Percentiles rank a stretch among this genome's conserved stretches.
phyloP scores from a whole-genome alignment of 2,888 invertebrate genomes.

The Drosophila birchii region DNA sequence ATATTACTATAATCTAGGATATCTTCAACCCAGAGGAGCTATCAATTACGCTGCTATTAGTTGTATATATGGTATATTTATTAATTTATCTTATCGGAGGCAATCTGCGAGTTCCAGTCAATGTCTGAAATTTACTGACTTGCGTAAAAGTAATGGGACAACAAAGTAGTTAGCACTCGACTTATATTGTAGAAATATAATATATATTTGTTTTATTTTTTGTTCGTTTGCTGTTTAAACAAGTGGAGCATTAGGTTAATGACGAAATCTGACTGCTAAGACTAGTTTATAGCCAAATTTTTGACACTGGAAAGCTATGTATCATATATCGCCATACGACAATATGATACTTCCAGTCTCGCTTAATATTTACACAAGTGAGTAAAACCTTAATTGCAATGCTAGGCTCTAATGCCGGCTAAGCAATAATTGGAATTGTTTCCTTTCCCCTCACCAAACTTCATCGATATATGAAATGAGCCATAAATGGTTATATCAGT shows the following conservation, averaged over 20 bases:
- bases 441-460: not conserved
- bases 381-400: conserved; percentile 9
- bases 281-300: not conserved
- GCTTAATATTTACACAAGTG: conserved; percentile 13
- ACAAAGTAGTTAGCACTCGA: conserved; percentile 1
- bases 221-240: conserved; percentile 3
- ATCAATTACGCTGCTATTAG: conserved; percentile 26
- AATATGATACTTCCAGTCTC: not conserved
- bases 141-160: conserved; percentile 7
- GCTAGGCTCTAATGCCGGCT: not conserved
- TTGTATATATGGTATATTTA: not conserved
- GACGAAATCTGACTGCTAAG: too few species aligned
- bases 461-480: conserved; percentile 1
- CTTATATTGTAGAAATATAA: too few species aligned
- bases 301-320: not conserved
- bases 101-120: conserved; percentile 5
- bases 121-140: conserved; percentile 1
- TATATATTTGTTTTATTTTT: not conserved
- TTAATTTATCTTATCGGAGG: conserved; percentile 26
- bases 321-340: not conserved
- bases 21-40: conserved; percentile 5
- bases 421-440: not conserved
- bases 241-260: not conserved
- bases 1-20: not conserved
- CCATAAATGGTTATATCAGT: conserved; percentile 2